Conservation (phyloP, 2,113 vertebrate genomes). For the Pardalotus punctatus region DNA sequence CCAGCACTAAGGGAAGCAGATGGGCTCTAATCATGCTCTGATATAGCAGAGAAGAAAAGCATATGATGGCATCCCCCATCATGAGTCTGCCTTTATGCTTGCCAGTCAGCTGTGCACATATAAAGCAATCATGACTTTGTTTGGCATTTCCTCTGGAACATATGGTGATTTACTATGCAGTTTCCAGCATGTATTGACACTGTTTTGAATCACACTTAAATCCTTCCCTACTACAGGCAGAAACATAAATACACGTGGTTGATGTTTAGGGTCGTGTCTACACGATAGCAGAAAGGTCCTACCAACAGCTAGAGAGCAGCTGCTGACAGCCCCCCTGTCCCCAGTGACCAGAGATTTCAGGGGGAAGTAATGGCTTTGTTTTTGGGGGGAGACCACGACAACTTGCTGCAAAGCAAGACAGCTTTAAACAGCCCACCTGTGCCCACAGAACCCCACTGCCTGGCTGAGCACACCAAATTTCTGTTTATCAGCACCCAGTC, state of each 20-base stretch:
- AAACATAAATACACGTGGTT: background rate
- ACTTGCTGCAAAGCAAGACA: background rate
- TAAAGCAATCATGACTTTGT: conserved; percentile 35
- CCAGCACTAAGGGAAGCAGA: conserved; percentile 16
- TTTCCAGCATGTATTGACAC: conserved; percentile 3
- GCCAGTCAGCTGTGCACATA: conserved; percentile 54
- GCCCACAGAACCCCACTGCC: background rate
- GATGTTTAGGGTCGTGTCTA: background rate
- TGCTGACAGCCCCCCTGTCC: background rate
- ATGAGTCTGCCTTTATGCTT: conserved; percentile 22
- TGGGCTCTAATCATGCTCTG: conserved; percentile 9
- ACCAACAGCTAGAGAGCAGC: background rate
- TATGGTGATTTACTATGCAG: conserved; percentile 44
- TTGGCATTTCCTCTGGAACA: conserved; percentile 59
- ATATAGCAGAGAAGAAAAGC: conserved; percentile 31
- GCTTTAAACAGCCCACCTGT: background rate
- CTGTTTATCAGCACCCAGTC: background rate
- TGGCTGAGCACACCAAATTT: background rate
- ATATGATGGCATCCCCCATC: conserved; percentile 31
- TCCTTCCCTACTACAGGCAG: background rate
- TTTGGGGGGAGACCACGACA: background rate
- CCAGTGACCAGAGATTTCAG: background rate
- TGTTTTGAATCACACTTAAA: background rate
- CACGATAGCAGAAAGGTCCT: background rate
- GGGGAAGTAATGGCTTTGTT: background rate